Percentiles rank a stretch among this genome's conserved stretches.
These are phyloP conservation scores for Eupithecia abbreviata DNA, from an alignment of 2,888 invertebrate genomes.

Conservation along the genomic window DNA sequence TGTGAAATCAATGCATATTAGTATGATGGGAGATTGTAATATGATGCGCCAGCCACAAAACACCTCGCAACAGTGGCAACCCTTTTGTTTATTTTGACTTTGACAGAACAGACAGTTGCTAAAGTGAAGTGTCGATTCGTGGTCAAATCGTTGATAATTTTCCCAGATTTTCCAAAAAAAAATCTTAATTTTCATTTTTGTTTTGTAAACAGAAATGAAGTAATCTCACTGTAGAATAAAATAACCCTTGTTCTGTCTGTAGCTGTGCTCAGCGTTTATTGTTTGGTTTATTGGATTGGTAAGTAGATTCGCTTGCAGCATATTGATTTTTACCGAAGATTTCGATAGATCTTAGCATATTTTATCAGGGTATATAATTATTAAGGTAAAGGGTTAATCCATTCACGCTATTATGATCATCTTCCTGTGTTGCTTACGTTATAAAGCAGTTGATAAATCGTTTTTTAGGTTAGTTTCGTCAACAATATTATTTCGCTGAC, in stretches of 20 bases:
- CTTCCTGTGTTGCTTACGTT: background rate
- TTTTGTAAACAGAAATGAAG: background rate
- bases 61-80: no score
- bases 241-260: background rate
- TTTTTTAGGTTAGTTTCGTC: conserved; percentile 1
- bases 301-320: background rate
- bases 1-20: no score
- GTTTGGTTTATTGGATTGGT: background rate
- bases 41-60: no score
- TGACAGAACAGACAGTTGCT: no score
- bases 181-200: no score
- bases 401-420: background rate
- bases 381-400: background rate
- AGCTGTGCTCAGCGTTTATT: background rate
- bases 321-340: background rate
- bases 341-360: background rate
- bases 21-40: no score
- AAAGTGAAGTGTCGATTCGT: no score
- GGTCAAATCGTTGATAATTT: no score
- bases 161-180: no score
- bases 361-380: background rate
- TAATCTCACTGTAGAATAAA: background rate
- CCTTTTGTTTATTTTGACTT: no score
- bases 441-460: background rate
- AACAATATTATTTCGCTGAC: background rate